Conservation (phyloP, 1,140 invertebrate species). For the Notospermus geniculatus region DNA sequence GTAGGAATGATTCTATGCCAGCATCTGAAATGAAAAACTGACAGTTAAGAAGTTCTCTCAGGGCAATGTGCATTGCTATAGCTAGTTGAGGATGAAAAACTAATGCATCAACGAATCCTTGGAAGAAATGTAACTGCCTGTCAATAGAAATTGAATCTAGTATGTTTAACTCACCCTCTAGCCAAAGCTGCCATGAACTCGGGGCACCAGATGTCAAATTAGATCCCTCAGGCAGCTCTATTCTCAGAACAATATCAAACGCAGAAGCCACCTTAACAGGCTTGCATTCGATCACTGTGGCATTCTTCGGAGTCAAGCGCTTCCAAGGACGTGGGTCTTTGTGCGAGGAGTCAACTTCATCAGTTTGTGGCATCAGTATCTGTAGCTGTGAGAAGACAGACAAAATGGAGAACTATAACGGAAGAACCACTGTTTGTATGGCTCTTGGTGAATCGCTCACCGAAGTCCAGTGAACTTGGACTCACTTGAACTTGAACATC, state of each 20-base stretch:
- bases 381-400: not conserved
- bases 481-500: not conserved
- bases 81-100: no score
- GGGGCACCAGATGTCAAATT: constrained; percentile 42
- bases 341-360: not conserved
- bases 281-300: constrained; percentile 9
- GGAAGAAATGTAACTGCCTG: no score
- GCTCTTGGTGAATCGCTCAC: not conserved
- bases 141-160: no score
- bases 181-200: constrained; percentile 35
- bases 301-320: constrained; percentile 13
- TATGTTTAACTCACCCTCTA: constrained; percentile 30
- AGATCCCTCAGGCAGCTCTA: constrained; percentile 25
- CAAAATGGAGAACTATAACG: no score
- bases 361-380: not conserved
- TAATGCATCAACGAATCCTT: no score
- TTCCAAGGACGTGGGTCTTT: constrained; percentile 9
- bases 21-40: no score
- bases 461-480: not conserved
- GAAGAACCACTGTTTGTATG: no score
- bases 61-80: no score
- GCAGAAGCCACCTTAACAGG: constrained; percentile 7
- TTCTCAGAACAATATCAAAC: constrained; percentile 26
- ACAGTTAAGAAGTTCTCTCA: no score
- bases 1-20: no score